phyloP scores from a whole-genome alignment of 2,797 vertebrate species.

The Eurystomus glaucurus region DNA sequence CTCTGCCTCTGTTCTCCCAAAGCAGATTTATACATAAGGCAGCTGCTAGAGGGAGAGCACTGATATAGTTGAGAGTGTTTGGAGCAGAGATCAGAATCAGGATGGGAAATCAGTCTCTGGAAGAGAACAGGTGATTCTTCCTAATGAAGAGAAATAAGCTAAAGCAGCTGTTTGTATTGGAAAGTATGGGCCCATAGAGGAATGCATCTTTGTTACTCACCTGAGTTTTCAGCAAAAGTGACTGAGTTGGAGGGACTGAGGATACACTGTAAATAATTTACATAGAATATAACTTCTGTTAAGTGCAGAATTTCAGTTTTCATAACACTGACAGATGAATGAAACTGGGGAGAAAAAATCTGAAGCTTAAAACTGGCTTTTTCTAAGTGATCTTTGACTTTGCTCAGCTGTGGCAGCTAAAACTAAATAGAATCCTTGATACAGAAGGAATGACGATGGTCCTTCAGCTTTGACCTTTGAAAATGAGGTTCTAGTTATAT shows the following conservation, averaged over 20 bases:
- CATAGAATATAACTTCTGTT: neutral
- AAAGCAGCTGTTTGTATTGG: neutral
- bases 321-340: neutral
- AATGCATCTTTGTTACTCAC: neutral
- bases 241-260: neutral
- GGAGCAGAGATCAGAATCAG: conserved; percentile 22
- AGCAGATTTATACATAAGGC: conserved; percentile 9
- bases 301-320: neutral
- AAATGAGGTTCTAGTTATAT: neutral
- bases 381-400: neutral
- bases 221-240: neutral
- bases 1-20: neutral
- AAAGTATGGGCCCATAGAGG: neutral
- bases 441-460: neutral
- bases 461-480: neutral
- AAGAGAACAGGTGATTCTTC: conserved; percentile 26
- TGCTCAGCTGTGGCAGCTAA: neutral
- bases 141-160: neutral
- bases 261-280: neutral
- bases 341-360: neutral
- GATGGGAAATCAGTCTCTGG: conserved; percentile 17
- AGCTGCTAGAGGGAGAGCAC: conserved; percentile 35
- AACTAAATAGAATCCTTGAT: neutral
- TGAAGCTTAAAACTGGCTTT: neutral
- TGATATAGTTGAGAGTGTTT: conserved; percentile 18